These are phyloP conservation scores for Corvus hawaiiensis DNA, from an alignment of 2,113 vertebrate species.

Conservation along the genomic window DNA sequence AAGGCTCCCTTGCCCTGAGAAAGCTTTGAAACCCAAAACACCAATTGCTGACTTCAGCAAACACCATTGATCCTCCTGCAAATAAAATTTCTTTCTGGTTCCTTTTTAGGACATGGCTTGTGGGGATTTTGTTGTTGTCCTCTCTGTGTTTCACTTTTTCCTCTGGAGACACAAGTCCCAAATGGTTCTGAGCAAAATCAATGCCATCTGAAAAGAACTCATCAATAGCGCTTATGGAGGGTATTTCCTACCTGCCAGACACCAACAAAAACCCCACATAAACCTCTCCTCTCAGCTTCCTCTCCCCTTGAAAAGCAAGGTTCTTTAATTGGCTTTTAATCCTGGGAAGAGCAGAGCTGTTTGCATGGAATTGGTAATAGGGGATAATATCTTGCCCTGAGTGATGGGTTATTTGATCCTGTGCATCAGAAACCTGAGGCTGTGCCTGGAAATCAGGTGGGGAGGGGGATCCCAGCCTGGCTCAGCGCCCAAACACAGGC, in stretches of 20 bases:
- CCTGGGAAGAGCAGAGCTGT: constrained; percentile 27
- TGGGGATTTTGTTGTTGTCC: neutral
- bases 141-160: neutral
- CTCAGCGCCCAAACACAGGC: neutral
- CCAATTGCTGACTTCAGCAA: constrained; percentile 36
- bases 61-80: constrained; percentile 8
- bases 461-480: constrained; percentile 20
- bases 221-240: neutral
- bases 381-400: constrained; percentile 64
- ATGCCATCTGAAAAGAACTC: neutral
- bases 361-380: constrained; percentile 60
- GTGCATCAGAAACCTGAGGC: constrained; percentile 47
- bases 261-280: neutral
- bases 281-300: neutral
- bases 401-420: constrained; percentile 71
- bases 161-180: neutral
- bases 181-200: neutral
- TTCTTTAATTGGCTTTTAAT: constrained; percentile 73
- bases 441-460: neutral
- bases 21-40: constrained; percentile 45
- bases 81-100: neutral
- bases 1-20: neutral
- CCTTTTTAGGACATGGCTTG: neutral
- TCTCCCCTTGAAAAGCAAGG: constrained; percentile 53
- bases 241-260: neutral